Evolutionary conservation across 2,888 invertebrate genomes (phyloP), one percentile per base, ranked within the genome.

Genomic region (Drosophila leonis): DNA sequence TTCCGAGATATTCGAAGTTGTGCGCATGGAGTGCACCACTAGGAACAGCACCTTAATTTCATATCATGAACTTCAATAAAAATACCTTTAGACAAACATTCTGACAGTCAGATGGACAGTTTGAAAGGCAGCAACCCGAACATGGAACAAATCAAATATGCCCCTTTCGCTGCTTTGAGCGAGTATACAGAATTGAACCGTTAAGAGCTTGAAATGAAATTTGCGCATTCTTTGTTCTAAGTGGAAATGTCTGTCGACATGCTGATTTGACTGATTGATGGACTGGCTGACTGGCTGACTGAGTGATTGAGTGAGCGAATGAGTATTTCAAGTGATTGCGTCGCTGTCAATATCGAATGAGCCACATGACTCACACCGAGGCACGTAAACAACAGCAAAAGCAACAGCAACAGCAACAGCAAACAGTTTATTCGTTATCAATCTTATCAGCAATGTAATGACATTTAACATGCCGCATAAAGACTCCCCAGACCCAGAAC

Each of bases 371-470:
- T 86, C 88, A 78, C 49, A 49, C 31, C 66, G 59, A 61, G 59
- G 46, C 75, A 70, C 66, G 71, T 71, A 67, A 71, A 42, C 60
- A 60, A 48, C 48, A 29, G 18, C 48, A 29, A 29, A 9, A 29
- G 29, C 60, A 59, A 44, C 55, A 64, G 33, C 65, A 63, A 57
- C 56, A 61, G 54, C 78, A 82, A 69, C 75, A 31, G 52, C 37
- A 24, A 37, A 52, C 35, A 35, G 79, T 86, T 84, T 80, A 80
- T 67, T 73, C 74, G 68, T 85, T 85, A 85, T 85, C 89, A 83
- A 83, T 89, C 87, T 87, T 85, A 85, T 89, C 89, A 78, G 72
- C 65, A 82, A 75, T 87, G 77, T 89, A 87, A 89, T 89, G 84
- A 87, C 89, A 83, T 83, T 75, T 75, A 83, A 85, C 89, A 89